These are phyloP conservation scores for Euproctis similis DNA, from an alignment of 2,888 invertebrate species.

Conservation along the genomic window DNA sequence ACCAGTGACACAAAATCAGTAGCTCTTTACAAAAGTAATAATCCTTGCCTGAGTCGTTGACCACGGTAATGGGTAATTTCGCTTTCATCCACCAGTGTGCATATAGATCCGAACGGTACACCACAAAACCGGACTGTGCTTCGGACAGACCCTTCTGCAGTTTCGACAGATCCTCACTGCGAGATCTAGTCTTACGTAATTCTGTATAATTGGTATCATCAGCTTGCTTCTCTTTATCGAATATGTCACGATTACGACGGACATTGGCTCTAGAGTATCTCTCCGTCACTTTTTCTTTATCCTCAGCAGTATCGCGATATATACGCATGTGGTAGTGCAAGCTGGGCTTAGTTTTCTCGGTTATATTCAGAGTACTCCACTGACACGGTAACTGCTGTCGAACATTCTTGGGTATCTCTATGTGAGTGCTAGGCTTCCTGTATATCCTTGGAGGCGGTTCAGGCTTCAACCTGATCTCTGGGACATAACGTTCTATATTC, in stretches of 20 bases:
- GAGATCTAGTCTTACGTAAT: conserved; percentile 55
- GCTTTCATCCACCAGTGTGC: conserved; percentile 96
- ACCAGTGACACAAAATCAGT: conserved; percentile 74
- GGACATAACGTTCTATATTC: conserved; percentile 58
- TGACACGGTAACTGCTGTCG: conserved; percentile 55
- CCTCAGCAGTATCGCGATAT: conserved; percentile 52
- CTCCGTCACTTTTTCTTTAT: conserved; percentile 19
- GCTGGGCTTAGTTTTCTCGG: conserved; percentile 64
- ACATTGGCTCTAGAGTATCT: conserved; percentile 48
- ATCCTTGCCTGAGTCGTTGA: conserved; percentile 77
- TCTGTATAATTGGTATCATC: conserved; percentile 27
- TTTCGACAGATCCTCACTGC: conserved; percentile 67
- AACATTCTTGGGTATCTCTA: conserved; percentile 66
- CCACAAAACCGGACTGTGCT: conserved; percentile 64
- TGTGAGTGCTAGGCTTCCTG: conserved; percentile 63
- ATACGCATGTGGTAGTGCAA: conserved; percentile 72
- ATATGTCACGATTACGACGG: conserved; percentile 51
- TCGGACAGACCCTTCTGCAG: conserved; percentile 57
- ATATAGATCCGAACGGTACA: conserved; percentile 89
- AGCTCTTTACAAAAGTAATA: conserved; percentile 73
- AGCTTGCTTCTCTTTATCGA: conserved; percentile 39
- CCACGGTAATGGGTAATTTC: conserved; percentile 81
- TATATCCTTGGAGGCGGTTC: conserved; percentile 64
- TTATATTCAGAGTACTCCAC: conserved; percentile 69
- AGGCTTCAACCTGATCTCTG: conserved; percentile 61